These are phyloP conservation scores for Agrypnus murinus DNA, from an alignment of 2,888 invertebrate genomes.

Conservation along the genomic window DNA sequence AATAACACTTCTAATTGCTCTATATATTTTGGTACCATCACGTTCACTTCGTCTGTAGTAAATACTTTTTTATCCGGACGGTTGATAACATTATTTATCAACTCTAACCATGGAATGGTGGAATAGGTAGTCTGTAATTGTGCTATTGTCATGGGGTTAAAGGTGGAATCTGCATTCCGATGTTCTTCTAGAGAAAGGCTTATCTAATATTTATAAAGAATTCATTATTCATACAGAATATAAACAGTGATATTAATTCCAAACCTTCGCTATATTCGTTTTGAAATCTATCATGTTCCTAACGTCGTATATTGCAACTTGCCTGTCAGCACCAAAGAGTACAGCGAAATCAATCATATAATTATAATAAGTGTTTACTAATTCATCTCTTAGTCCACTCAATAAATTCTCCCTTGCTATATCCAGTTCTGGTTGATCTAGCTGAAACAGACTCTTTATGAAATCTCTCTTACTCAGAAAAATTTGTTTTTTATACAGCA, in stretches of 20 bases:
- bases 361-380: constrained; percentile 56
- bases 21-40: constrained; percentile 72
- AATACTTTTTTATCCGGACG: constrained; percentile 60
- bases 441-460: constrained; percentile 30
- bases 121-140: constrained; percentile 70
- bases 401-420: constrained; percentile 13
- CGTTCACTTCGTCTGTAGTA: constrained; percentile 70
- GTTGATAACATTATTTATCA: constrained; percentile 71
- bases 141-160: constrained; percentile 72
- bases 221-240: background rate
- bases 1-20: too few relatives aligned
- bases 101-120: constrained; percentile 70
- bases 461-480: background rate
- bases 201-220: constrained; percentile 16
- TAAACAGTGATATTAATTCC: background rate
- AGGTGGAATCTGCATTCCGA: constrained; percentile 44
- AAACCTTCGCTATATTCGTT: constrained; percentile 54
- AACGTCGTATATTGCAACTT: constrained; percentile 56
- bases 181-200: constrained; percentile 47
- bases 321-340: constrained; percentile 57
- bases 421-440: constrained; percentile 34
- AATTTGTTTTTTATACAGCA: constrained; percentile 77
- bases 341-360: constrained; percentile 60
- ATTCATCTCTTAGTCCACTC: constrained; percentile 26
- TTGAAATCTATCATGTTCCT: constrained; percentile 56